Evolutionary conservation across 2,888 invertebrate genomes (phyloP), one percentile per base, ranked within the genome.

Genomic region (Drosophila melanosoma): DNA sequence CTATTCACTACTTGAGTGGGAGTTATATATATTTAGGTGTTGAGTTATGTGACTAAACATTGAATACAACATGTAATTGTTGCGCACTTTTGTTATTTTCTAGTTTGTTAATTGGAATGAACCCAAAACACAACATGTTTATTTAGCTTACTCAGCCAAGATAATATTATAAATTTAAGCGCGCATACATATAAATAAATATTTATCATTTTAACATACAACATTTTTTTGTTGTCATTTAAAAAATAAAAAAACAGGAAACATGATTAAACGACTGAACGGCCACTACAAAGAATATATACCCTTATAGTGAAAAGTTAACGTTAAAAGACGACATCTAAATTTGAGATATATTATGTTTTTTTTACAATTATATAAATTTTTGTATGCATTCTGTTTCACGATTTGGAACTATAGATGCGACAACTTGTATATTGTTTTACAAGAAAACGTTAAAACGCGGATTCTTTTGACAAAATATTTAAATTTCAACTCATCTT

Each of bases 31-130:
- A 32, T 49, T 38, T 35, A 8, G 35, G 56, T 56, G 69, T 40
- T 56, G 20, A n/a, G 36, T 38, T 48, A 68, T 38, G 38, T 33
- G 40, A 69, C 35, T 20, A 35, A 68, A 23, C 57, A 69, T 23
- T 56, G n/a, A 40, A 57, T 40, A 36, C 40, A 57, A 57, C 35
- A 42, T 17, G 15, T 12, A 59, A 35, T 48, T 35, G 8, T 5
- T 59, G 17, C n/a, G n/a, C 23, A 3, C 20, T 45, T 12, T 20
- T 20, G 12, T 42, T 20, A 20, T 42, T 20, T 20, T 20, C 6
- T 20, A n/a, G n/a, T 17, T 12, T 17, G 11, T 42, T 26, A 23
- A 36, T 68, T 4, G 23, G 1, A 23, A 45, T 45, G 3, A 45
- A 45, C 15, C 20, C 20, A 23, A 23, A 45, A 20, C 3, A 45